Evolutionary conservation across 2,113 vertebrate species (phyloP).

Genomic region (Ovis aries): ARS-UI_Ramb_v3.0 NC_056066.1:56207501-56208000

Average conservation of each 20-base stretch:
- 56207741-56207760: accelerated
- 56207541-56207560: neutral
- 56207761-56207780: accelerated
- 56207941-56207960: neutral
- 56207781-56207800: no score
- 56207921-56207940: neutral
- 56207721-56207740: neutral
- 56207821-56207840: accelerated
- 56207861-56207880: neutral
- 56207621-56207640: neutral
- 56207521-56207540: no score
- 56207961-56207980: neutral
- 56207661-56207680: accelerated
- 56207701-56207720: neutral
- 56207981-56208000: neutral
- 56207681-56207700: neutral
- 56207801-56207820: accelerated
- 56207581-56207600: neutral
- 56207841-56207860: accelerated
- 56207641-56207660: neutral
- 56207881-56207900: neutral
- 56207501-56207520: neutral
- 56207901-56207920: neutral
- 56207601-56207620: neutral
- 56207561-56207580: accelerated